Evolutionary conservation across 2,797 vertebrate species (phyloP).

Genomic region (Schizopygopsis pylzovi): DNA sequence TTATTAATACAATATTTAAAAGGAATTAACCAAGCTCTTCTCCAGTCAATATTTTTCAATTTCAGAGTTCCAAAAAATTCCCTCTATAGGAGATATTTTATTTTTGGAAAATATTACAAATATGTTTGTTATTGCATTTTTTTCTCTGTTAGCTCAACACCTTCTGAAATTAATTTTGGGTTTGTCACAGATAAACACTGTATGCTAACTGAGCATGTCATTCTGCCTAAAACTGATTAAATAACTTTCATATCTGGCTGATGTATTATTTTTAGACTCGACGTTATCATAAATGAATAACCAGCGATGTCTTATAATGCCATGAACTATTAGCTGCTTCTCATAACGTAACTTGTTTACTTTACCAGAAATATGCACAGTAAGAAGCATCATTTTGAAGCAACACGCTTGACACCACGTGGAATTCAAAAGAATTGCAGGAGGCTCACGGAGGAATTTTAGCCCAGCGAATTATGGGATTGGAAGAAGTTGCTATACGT

Average conservation of each 20-base stretch:
- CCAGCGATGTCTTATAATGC: neutral
- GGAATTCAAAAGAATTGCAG: conserved; percentile 28
- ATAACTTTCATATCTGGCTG: neutral
- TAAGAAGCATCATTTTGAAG: neutral
- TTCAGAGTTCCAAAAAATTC: too few species aligned
- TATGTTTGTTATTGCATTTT: too few species aligned
- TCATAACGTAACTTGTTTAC: neutral
- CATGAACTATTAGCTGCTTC: neutral
- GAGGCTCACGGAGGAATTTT: neutral
- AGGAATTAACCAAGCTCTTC: too few species aligned
- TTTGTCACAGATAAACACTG: too few species aligned
- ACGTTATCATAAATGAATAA: neutral
- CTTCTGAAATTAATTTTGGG: too few species aligned
- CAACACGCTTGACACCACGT: conserved; percentile 48
- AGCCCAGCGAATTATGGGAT: too few species aligned
- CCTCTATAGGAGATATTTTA: too few species aligned
- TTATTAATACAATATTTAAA: too few species aligned
- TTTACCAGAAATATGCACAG: neutral
- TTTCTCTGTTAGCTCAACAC: too few species aligned
- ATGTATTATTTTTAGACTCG: neutral
- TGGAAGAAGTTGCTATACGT: neutral
- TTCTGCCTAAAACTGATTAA: neutral
- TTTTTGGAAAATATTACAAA: too few species aligned
- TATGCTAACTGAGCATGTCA: neutral
- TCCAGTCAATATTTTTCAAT: too few species aligned